A percentile compares a stretch with the other conserved stretches of the same genome.
Conservation (phyloP, 92 coral and sea anemone species). For the Epizoanthus stellaris region DNA sequence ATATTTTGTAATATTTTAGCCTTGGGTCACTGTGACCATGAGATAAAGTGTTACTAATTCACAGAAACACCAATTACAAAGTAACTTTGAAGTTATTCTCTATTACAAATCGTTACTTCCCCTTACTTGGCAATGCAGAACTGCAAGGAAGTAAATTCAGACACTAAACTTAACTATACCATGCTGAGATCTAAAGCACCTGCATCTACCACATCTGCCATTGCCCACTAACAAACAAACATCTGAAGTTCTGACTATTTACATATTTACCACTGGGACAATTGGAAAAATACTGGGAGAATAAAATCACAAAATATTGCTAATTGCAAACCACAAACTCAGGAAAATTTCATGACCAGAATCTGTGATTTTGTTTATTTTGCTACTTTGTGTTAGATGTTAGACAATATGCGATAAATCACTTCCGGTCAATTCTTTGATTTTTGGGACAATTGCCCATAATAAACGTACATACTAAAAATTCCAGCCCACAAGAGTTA, state of each 20-base stretch:
- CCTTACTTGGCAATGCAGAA: neutral
- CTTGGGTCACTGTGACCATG: neutral
- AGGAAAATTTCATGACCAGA: conserved; percentile 2
- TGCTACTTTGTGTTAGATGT: neutral
- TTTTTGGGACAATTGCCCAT: conserved; percentile 13
- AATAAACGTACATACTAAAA: conserved; percentile 27
- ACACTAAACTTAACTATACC: neutral
- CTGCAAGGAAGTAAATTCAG: conserved; percentile 12
- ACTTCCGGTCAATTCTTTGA: conserved; percentile 22
- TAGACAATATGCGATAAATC: conserved; percentile 21
- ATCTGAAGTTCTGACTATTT: neutral
- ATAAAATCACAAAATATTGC: neutral
- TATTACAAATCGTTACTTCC: neutral
- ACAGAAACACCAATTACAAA: neutral
- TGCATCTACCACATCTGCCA: conserved; percentile 16
- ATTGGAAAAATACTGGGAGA: neutral
- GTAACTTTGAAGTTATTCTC: neutral
- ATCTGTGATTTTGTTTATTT: neutral
- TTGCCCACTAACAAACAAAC: neutral
- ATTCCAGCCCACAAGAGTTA: conserved; percentile 32
- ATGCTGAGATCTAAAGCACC: conserved; percentile 21
- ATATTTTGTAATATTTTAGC: neutral
- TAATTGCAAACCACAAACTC: neutral
- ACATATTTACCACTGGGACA: conserved; percentile 18
- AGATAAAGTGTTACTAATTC: too few species aligned